Evolutionary conservation across 2,888 invertebrate species (phyloP), one percentile per base, ranked within the genome.

Genomic region (Gibbula magus): DNA sequence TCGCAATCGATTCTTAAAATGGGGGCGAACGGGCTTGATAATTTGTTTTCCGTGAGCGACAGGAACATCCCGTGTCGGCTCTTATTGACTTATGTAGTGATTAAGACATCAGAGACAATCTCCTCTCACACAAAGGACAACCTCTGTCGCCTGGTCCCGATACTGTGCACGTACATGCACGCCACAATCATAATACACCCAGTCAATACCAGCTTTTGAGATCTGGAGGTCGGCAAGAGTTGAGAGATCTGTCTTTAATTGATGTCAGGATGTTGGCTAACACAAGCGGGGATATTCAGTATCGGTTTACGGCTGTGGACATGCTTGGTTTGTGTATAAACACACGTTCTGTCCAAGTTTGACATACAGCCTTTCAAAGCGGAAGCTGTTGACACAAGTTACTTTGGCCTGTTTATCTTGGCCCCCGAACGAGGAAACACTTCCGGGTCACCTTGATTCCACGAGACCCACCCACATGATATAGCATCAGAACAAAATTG

Each of bases 41-140:
- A 70, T 70, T 70, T 70, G 70, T 32, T 70, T 70, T 70, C 70
- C 39, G 70, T 70, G 70, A 70, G 70, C 25, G 61, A 61, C 61
- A 25, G 61, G 61, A 10, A 29, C 16, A 25, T 35, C 35, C 70
- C 70, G 35, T 70, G 70, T 32, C 35, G 35, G 32, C 29, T 70
- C 70, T 20, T 70, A 70, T 70, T 70, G 70, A 70, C 70, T 70
- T 70, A 70, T 70, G 32, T 35, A 10, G 70, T 70, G 70, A 29
- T 70, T 70, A 70, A 70, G 39, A 70, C 39, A 35, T 70, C 39
- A 39, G 35, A 32, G 39, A 70, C 32, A 70, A 70, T 18, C 35
- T 45, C 70, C 20, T 20, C 39, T 39, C 20, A 35, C 32, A 32
- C 32, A 70, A 70, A 16, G 70, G 35, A 39, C 13, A 25, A 0